These are phyloP conservation scores for Lasioglossum vierecki DNA, from an alignment of 2,888 invertebrate genomes.

Conservation along the genomic window DNA sequence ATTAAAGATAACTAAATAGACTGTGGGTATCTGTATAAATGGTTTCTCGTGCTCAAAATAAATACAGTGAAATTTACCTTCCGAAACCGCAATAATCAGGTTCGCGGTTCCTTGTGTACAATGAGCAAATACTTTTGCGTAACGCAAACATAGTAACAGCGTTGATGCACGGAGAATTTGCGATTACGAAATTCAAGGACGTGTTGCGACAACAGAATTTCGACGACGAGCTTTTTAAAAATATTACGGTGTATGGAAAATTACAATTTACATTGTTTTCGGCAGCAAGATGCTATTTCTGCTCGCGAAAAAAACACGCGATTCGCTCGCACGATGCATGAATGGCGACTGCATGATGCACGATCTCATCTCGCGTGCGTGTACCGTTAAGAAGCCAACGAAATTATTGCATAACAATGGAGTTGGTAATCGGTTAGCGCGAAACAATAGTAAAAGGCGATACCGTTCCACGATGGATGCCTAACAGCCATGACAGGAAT, in stretches of 20 bases:
- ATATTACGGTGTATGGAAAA: background rate
- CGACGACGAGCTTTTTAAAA: background rate
- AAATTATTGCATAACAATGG: slow-evolving; percentile 59
- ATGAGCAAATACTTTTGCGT: background rate
- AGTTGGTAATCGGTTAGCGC: slow-evolving; percentile 71
- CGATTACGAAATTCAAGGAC: slow-evolving; percentile 13
- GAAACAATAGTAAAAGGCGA: slow-evolving; percentile 74
- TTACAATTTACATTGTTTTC: background rate
- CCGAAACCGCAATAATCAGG: background rate
- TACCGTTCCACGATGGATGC: slow-evolving; percentile 54
- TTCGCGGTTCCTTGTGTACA: background rate
- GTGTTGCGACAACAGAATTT: background rate
- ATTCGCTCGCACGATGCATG: background rate
- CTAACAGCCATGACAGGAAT: slow-evolving; percentile 66
- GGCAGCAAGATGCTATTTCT: background rate
- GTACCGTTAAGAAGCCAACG: slow-evolving; percentile 44
- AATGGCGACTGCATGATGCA: slow-evolving; percentile 6
- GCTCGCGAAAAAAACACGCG: background rate
- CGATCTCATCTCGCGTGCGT: slow-evolving; percentile 31
- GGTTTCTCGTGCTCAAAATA: background rate
- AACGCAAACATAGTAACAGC: background rate
- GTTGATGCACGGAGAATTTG: background rate
- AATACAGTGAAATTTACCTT: background rate
- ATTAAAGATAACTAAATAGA: background rate
- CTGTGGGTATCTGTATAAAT: background rate